These are phyloP conservation scores for Dendrocopos noguchii DNA, from an alignment of 2,113 vertebrate genomes.

Conservation along the genomic window DNA sequence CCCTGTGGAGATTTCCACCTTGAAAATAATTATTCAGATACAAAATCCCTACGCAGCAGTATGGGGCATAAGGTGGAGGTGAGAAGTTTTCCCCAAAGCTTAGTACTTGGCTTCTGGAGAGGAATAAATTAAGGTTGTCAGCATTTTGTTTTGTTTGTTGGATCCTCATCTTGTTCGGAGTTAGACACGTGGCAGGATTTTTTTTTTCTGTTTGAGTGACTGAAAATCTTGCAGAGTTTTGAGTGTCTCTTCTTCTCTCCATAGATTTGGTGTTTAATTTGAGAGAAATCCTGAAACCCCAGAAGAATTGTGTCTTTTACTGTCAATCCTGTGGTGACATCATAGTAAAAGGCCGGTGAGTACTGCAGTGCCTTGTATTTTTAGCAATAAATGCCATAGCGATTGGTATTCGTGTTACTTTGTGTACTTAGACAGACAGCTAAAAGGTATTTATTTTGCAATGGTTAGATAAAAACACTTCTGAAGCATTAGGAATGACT, in stretches of 20 bases:
- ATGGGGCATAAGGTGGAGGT: not conserved
- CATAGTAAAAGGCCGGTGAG: conserved; percentile 87
- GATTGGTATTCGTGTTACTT: not conserved
- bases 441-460: not conserved
- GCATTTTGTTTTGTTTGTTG: not conserved
- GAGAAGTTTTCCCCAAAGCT: not conserved
- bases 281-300: conserved; percentile 76
- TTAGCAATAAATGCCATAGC: not conserved
- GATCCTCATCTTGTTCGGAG: not conserved
- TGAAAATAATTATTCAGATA: not conserved
- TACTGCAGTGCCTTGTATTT: not conserved
- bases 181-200: not conserved
- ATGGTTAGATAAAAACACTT: not conserved
- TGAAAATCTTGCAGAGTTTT: not conserved
- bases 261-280: conserved; percentile 76
- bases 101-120: not conserved
- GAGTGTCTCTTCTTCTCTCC: conserved; percentile 31
- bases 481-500: not conserved
- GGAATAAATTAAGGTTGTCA: not conserved
- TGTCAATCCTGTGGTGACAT: conserved; percentile 89
- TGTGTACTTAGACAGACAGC: not conserved
- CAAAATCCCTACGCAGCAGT: not conserved
- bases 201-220: not conserved
- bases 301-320: conserved; percentile 80
- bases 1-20: not conserved